Evolutionary conservation across 1,140 invertebrate species (phyloP).

Genomic region (Leptopilina boulardi): DNA sequence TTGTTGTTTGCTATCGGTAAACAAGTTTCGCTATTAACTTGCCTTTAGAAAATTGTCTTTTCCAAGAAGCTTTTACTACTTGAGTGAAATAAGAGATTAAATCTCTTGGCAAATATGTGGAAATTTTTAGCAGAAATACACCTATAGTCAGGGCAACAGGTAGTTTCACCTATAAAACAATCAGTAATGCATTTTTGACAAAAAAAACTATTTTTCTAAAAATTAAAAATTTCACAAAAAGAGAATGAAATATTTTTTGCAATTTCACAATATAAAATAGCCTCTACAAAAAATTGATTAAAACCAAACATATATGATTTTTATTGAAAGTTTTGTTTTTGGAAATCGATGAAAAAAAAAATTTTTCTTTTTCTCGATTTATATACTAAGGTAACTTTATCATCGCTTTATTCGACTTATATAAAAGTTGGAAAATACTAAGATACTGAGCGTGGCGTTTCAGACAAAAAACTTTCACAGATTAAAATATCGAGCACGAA

Average conservation of each 20-base stretch:
- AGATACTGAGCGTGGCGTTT: neutral
- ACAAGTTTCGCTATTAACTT: no score
- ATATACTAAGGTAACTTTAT: neutral
- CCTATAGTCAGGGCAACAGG: neutral
- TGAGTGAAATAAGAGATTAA: no score
- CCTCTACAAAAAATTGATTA: no score
- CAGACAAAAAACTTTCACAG: conserved; percentile 29
- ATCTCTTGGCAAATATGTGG: neutral
- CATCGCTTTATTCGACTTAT: conserved; percentile 19
- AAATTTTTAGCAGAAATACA: neutral
- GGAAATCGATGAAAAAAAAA: neutral
- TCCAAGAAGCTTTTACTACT: no score
- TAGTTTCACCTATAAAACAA: neutral
- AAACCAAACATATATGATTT: no score
- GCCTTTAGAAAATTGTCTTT: no score
- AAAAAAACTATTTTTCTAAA: no score
- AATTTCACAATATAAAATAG: no score
- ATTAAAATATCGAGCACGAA: conserved; percentile 42
- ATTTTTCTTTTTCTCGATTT: conserved; percentile 34
- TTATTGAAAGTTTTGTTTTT: no score
- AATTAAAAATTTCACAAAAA: no score
- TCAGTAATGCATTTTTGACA: neutral
- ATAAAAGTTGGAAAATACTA: neutral
- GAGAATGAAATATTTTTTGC: no score
- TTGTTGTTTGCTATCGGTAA: no score